phyloP scores from a whole-genome alignment of 92 coral and sea anemone species.

The Anthopleura xanthogrammica region DNA sequence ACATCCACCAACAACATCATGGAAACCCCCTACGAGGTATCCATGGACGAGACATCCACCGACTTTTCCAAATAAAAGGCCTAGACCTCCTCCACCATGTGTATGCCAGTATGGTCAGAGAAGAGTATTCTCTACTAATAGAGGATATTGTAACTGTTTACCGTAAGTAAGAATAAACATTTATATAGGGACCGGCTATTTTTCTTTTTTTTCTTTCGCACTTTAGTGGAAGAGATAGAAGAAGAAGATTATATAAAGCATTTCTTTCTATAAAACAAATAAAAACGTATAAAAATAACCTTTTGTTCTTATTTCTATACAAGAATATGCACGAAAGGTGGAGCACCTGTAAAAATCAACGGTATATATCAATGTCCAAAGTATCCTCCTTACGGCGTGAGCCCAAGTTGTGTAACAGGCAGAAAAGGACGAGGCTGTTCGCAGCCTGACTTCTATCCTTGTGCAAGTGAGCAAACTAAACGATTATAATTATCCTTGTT shows the following conservation, averaged over 20 bases:
- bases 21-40: no score
- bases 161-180: conserved; percentile 28
- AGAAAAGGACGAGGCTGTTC: conserved; percentile 60
- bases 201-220: neutral
- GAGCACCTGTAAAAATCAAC: conserved; percentile 37
- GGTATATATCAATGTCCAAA: conserved; percentile 54
- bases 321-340: conserved; percentile 44
- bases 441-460: conserved; percentile 61
- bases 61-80: no score
- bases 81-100: conserved; percentile 22
- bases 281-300: no score
- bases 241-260: neutral
- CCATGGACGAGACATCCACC: no score
- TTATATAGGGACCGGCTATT: neutral
- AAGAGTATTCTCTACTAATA: conserved; percentile 19
- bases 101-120: conserved; percentile 42
- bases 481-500: no score
- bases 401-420: conserved; percentile 64
- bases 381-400: conserved; percentile 50
- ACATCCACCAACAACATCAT: no score
- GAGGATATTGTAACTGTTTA: conserved; percentile 55
- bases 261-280: no score
- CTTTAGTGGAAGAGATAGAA: neutral
- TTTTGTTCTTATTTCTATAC: neutral
- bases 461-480: neutral